A percentile compares a stretch with the other conserved stretches of the same genome.
Evolutionary conservation across 2,888 invertebrate species (phyloP).

Genomic region (Netelia virgata): DNA sequence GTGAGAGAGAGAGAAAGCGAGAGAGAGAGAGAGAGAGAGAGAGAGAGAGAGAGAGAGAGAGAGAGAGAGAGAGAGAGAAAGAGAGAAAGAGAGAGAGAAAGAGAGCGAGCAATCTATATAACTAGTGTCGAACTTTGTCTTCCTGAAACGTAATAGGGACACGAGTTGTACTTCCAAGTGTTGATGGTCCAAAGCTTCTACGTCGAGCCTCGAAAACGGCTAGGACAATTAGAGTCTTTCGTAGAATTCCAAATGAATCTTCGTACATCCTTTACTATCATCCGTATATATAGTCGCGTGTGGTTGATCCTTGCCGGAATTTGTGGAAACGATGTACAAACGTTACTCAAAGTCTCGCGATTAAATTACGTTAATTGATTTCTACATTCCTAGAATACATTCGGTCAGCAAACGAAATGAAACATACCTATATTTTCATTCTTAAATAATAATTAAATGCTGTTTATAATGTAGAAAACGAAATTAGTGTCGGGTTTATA

Average conservation of each 20-base stretch:
- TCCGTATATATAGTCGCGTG: neutral
- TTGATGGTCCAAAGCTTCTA: conserved; percentile 32
- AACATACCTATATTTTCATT: too few species aligned
- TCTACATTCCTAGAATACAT: too few species aligned
- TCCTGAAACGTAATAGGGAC: neutral
- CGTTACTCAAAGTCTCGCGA: too few species aligned
- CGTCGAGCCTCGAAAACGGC: neutral
- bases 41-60: conserved; percentile 7
- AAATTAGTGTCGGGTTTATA: neutral
- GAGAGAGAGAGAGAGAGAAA: conserved; percentile 1
- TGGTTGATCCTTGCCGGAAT: neutral
- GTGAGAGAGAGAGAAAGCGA: neutral
- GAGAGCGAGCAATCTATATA: neutral
- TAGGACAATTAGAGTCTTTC: conserved; percentile 39
- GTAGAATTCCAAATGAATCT: conserved; percentile 28
- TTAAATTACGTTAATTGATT: too few species aligned
- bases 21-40: conserved; percentile 5
- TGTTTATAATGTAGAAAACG: neutral
- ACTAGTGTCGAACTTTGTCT: conserved; percentile 2
- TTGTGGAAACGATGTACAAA: too few species aligned
- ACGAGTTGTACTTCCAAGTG: conserved; percentile 44
- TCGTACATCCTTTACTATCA: neutral
- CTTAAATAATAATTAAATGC: neutral
- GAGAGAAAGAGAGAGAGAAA: conserved; percentile 1
- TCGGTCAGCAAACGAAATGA: too few species aligned